These are phyloP conservation scores for Coreoperca whiteheadi DNA, from an alignment of 2,113 vertebrate genomes.

Conservation along the genomic window DNA sequence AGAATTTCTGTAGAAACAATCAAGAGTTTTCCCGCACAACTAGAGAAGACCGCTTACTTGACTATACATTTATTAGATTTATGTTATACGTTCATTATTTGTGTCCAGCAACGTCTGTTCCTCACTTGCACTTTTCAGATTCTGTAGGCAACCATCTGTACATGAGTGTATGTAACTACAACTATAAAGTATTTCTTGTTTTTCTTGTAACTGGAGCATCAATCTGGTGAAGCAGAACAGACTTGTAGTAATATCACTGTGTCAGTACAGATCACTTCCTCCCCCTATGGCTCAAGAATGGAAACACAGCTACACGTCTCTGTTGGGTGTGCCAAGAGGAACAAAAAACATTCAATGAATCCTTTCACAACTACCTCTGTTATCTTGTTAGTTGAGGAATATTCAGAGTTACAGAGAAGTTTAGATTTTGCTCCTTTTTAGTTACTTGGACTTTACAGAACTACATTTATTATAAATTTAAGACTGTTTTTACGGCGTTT, in stretches of 20 bases:
- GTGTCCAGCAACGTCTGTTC: background rate
- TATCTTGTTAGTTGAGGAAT: background rate
- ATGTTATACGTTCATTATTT: background rate
- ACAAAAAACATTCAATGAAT: background rate
- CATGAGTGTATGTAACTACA: background rate
- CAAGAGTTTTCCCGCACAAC: background rate
- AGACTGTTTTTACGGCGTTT: background rate
- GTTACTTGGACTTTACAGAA: background rate
- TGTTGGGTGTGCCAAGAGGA: background rate
- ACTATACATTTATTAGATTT: background rate
- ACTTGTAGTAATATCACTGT: background rate
- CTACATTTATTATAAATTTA: background rate
- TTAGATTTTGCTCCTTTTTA: background rate
- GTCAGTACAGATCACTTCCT: constrained; percentile 20
- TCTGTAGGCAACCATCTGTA: background rate
- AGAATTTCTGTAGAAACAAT: background rate
- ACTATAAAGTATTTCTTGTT: background rate
- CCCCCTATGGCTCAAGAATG: constrained; percentile 41
- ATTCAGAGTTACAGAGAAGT: background rate
- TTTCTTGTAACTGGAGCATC: background rate
- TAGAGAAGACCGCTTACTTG: background rate
- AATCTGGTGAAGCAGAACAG: background rate
- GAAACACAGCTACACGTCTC: constrained; percentile 18
- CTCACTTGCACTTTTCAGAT: background rate
- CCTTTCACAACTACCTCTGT: background rate